Conservation (phyloP, 2,888 invertebrate genomes). For the Melipona beecheii region DNA sequence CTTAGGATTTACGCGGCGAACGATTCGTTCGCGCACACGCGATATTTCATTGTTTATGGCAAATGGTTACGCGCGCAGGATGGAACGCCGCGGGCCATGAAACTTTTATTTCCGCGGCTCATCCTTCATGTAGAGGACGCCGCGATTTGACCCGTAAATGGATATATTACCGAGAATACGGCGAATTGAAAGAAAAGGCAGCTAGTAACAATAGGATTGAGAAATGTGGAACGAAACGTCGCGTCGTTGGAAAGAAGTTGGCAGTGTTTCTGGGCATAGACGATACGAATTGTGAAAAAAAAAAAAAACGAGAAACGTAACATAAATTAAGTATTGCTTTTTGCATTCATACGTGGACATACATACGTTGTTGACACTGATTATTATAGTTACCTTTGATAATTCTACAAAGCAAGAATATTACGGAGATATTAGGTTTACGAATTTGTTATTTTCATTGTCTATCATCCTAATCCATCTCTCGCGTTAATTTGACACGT, state of each 20-base stretch:
- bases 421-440: too few species aligned
- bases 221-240: not conserved
- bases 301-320: not conserved
- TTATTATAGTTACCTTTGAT: too few species aligned
- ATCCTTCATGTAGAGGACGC: conserved; percentile 10
- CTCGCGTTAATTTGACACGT: too few species aligned
- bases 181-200: conserved; percentile 2
- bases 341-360: too few species aligned
- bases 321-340: not conserved
- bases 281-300: not conserved
- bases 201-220: not conserved
- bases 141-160: conserved; percentile 15
- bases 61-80: conserved; percentile 29
- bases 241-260: not conserved
- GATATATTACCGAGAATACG: conserved; percentile 11
- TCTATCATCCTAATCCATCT: too few species aligned
- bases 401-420: too few species aligned
- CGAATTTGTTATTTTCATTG: too few species aligned
- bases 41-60: conserved; percentile 54
- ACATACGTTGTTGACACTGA: too few species aligned
- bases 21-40: conserved; percentile 25
- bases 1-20: not conserved
- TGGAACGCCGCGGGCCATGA: conserved; percentile 53
- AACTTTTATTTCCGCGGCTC: conserved; percentile 66
- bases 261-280: not conserved